Percentiles rank a stretch among this genome's conserved stretches.
Conservation (phyloP, 2,888 invertebrate species). For the Cantharis flavilabris region DNA sequence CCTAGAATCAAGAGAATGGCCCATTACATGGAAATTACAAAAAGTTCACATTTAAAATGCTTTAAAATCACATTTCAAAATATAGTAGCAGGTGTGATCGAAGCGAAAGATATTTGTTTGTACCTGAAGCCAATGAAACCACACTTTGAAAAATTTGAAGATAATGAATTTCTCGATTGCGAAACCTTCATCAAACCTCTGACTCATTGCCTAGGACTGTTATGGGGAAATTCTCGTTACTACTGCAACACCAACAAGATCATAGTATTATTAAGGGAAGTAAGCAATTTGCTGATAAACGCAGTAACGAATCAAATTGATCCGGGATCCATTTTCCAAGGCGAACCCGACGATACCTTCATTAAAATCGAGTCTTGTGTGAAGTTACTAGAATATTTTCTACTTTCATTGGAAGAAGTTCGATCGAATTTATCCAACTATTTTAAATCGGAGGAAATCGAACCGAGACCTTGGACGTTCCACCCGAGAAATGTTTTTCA, state of each 20-base stretch:
- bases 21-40: constrained; percentile 67
- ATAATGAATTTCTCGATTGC: constrained; percentile 69
- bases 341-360: constrained; percentile 63
- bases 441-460: constrained; percentile 55
- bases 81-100: constrained; percentile 77
- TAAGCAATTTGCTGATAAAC: constrained; percentile 81
- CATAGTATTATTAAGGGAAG: constrained; percentile 74
- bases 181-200: constrained; percentile 66
- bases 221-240: constrained; percentile 81
- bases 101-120: constrained; percentile 82
- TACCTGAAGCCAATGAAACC: constrained; percentile 75
- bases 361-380: constrained; percentile 44
- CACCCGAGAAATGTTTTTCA: constrained; percentile 73
- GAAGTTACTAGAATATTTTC: constrained; percentile 44
- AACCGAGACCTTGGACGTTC: constrained; percentile 76
- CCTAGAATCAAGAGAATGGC: constrained; percentile 84
- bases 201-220: constrained; percentile 78
- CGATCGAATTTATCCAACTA: constrained; percentile 54
- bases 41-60: constrained; percentile 78
- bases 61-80: constrained; percentile 80
- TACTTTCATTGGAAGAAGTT: constrained; percentile 57
- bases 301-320: constrained; percentile 75
- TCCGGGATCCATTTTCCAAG: constrained; percentile 81
- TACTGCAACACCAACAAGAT: constrained; percentile 59
- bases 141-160: constrained; percentile 74